These are phyloP conservation scores for Dicycla oo DNA, from an alignment of 2,888 invertebrate genomes.

Conservation along the genomic window DNA sequence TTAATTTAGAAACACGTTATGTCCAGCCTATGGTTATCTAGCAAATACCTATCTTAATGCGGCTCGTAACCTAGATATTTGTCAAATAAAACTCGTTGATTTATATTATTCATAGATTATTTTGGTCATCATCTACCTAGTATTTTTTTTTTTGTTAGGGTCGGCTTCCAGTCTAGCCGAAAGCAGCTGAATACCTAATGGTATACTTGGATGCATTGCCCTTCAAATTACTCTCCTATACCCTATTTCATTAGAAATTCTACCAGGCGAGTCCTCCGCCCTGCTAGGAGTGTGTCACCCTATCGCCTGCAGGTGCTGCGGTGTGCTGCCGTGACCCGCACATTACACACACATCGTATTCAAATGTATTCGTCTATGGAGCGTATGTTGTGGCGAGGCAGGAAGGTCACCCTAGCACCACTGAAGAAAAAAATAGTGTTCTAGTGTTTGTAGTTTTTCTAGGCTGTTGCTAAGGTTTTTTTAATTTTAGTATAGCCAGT, in stretches of 20 bases:
- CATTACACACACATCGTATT: constrained; percentile 61
- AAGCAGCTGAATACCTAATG: neutral
- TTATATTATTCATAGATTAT: neutral
- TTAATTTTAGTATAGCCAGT: neutral
- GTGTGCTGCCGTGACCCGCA: constrained; percentile 63
- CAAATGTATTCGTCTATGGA: constrained; percentile 59
- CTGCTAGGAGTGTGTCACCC: constrained; percentile 41
- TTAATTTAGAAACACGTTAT: neutral
- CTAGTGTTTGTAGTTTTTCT: neutral
- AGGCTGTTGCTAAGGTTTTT: neutral
- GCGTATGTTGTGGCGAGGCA: constrained; percentile 2
- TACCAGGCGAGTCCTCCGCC: constrained; percentile 1
- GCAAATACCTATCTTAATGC: neutral
- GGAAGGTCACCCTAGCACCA: constrained; percentile 44
- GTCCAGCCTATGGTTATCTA: too few species aligned
- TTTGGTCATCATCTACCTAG: neutral
- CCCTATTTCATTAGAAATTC: neutral
- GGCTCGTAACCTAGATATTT: neutral
- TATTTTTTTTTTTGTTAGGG: neutral
- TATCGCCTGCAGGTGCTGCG: constrained; percentile 59
- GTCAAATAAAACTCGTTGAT: neutral
- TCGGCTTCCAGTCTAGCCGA: neutral
- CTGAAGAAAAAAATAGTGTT: neutral
- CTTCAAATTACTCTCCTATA: neutral
- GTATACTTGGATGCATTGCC: neutral